A percentile compares a stretch with the other conserved stretches of the same genome.
Conservation (phyloP, 2,888 invertebrate genomes). For the Tillus elongatus region DNA sequence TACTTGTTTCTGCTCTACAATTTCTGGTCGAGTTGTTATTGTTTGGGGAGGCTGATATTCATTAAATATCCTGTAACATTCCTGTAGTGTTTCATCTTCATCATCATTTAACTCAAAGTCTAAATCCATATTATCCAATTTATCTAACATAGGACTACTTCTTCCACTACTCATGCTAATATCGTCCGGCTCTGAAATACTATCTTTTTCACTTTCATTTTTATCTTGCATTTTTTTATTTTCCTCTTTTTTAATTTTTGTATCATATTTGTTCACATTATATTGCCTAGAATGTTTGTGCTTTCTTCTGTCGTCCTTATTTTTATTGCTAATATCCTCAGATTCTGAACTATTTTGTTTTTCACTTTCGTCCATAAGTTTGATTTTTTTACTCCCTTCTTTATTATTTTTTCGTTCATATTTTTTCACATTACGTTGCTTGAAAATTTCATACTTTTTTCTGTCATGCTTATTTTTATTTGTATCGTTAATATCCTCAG, state of each 20-base stretch:
- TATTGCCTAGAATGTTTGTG: no score
- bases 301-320: slow-evolving; percentile 18
- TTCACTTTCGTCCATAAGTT: background rate
- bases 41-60: slow-evolving; percentile 52
- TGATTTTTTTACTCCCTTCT: slow-evolving; percentile 10
- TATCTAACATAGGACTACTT: slow-evolving; percentile 6
- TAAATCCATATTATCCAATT: slow-evolving; percentile 13
- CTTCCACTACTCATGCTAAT: background rate
- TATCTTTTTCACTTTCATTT: background rate
- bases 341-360: no score
- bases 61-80: slow-evolving; percentile 81
- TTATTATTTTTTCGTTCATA: slow-evolving; percentile 15
- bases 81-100: slow-evolving; percentile 54
- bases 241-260: background rate
- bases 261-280: no score
- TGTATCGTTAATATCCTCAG: slow-evolving; percentile 23
- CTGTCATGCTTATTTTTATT: slow-evolving; percentile 19
- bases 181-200: background rate
- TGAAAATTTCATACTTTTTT: slow-evolving; percentile 19
- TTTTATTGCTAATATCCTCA: slow-evolving; percentile 23
- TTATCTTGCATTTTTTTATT: background rate
- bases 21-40: background rate
- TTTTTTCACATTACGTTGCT: no score
- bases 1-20: slow-evolving; percentile 12
- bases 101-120: slow-evolving; percentile 19